Evolutionary conservation across 2,888 invertebrate genomes (phyloP).

Genomic region (Nezara viridula): DNA sequence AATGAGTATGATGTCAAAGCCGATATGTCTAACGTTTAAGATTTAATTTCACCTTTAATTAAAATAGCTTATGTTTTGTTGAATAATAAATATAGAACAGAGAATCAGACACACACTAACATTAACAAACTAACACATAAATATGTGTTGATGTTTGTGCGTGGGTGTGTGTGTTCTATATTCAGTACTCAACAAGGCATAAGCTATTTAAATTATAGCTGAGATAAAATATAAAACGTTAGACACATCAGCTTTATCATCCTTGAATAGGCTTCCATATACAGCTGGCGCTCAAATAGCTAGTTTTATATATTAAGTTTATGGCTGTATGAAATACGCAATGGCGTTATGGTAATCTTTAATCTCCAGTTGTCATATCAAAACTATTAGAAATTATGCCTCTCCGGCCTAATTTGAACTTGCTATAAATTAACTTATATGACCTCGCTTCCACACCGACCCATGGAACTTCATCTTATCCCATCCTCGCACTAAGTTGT

Average conservation of each 20-base stretch:
- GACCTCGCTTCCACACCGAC: background rate
- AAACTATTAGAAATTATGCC: background rate
- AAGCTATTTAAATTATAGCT: conserved; percentile 24
- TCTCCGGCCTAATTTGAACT: background rate
- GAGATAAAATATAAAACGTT: background rate
- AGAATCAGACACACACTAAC: too few relatives aligned
- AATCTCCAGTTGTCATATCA: background rate
- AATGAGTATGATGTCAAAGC: background rate
- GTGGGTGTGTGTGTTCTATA: background rate
- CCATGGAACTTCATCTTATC: background rate
- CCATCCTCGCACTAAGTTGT: background rate
- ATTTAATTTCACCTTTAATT: background rate
- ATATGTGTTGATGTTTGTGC: too few relatives aligned
- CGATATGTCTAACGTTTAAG: background rate
- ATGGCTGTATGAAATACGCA: background rate
- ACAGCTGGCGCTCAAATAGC: background rate
- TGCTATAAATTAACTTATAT: background rate
- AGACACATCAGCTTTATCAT: background rate
- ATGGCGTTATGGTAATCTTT: background rate
- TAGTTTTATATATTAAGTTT: conserved; percentile 3
- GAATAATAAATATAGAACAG: background rate
- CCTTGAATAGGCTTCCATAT: background rate
- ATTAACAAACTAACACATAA: too few relatives aligned
- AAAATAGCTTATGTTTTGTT: background rate
- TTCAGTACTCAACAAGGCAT: background rate